Evolutionary conservation across 2,888 invertebrate species (phyloP).

Genomic region (Stenolophus ochropezus): DNA sequence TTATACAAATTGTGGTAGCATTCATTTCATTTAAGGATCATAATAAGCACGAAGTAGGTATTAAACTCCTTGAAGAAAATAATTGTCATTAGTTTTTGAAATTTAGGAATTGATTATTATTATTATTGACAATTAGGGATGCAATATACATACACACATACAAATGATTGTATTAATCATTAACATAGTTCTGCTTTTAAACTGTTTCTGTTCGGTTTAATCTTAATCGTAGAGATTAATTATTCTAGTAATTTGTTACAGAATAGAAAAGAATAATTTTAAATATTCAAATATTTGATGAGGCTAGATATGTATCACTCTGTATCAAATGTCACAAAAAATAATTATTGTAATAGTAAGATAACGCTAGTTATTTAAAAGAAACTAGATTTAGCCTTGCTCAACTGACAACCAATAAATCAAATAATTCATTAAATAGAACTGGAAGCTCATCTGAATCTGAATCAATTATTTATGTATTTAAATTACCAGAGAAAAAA

Average conservation of each 20-base stretch:
- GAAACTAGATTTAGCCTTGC: slow-evolving; percentile 19
- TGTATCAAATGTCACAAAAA: slow-evolving; percentile 42
- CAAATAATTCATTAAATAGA: slow-evolving; percentile 49
- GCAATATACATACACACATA: too few species aligned
- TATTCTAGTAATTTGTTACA: slow-evolving; percentile 44
- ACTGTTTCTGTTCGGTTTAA: neutral
- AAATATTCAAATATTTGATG: slow-evolving; percentile 41
- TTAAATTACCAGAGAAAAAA: slow-evolving; percentile 38
- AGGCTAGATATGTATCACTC: slow-evolving; percentile 19
- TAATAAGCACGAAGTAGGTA: too few species aligned
- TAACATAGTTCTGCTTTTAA: too few species aligned
- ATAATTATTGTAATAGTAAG: slow-evolving; percentile 44
- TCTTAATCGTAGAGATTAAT: slow-evolving; percentile 44
- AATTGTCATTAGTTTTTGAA: too few species aligned
- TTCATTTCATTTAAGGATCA: too few species aligned
- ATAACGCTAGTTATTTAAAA: slow-evolving; percentile 36
- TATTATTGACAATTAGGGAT: too few species aligned
- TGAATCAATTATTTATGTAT: slow-evolving; percentile 49
- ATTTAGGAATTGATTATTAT: too few species aligned
- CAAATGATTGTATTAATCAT: too few species aligned
- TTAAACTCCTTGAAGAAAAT: too few species aligned
- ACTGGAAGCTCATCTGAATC: slow-evolving; percentile 35
- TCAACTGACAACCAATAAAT: slow-evolving; percentile 46
- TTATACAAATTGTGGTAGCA: too few species aligned
- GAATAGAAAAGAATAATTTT: slow-evolving; percentile 21